Conservation (phyloP, 2,113 vertebrate species). For the Rousettus leschenaultii region DNA sequence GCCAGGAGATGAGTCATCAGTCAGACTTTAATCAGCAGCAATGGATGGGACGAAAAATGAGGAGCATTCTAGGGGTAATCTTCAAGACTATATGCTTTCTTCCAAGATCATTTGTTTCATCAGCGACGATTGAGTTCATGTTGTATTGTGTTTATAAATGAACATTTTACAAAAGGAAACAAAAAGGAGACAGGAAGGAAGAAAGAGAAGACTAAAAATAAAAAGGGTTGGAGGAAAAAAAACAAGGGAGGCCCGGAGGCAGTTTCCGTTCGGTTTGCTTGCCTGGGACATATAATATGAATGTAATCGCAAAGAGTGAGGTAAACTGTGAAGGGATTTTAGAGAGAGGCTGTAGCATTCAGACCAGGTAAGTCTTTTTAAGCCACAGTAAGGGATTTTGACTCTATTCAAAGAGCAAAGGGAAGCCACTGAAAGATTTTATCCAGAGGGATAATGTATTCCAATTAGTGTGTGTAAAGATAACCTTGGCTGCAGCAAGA, state of each 20-base stretch:
- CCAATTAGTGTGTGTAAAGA: neutral
- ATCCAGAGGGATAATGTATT: neutral
- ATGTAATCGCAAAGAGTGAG: fast-evolving
- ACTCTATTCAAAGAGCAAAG: neutral
- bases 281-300: too few species aligned
- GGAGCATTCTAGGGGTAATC: constrained; percentile 70
- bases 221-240: fast-evolving
- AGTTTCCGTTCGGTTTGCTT: neutral
- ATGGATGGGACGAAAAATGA: constrained; percentile 69
- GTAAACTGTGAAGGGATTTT: fast-evolving
- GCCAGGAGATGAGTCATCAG: constrained; percentile 70
- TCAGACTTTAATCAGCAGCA: constrained; percentile 81
- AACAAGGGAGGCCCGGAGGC: neutral
- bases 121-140: constrained; percentile 68
- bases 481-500: neutral
- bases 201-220: neutral
- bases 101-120: constrained; percentile 71
- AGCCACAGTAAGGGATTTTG: neutral
- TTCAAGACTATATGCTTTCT: constrained; percentile 71
- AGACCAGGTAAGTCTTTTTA: neutral
- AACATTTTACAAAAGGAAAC: constrained; percentile 43
- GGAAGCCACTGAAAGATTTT: neutral
- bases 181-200: neutral
- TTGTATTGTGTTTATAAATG: constrained; percentile 74
- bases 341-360: neutral